These are phyloP conservation scores for Formica exsecta DNA, from an alignment of 1,140 invertebrate genomes.

Conservation along the genomic window DNA sequence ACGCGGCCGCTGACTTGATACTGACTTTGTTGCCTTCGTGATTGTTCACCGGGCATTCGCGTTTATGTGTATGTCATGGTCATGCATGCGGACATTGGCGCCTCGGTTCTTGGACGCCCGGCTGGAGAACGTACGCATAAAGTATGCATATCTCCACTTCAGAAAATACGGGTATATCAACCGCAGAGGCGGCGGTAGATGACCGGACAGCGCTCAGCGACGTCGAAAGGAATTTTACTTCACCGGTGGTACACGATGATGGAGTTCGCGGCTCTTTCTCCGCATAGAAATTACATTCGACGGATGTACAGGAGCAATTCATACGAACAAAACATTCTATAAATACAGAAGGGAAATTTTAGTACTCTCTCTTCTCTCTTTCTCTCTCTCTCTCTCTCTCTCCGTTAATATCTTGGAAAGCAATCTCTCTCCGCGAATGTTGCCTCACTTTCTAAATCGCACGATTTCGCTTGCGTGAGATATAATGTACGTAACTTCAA, in stretches of 20 bases:
- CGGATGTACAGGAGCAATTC: background rate
- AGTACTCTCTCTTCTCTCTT: background rate
- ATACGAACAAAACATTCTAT: background rate
- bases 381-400: no score
- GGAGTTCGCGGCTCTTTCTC: background rate
- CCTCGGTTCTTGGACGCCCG: conserved; percentile 40
- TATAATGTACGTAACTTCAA: background rate
- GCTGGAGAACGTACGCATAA: conserved; percentile 24
- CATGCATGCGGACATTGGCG: conserved; percentile 58
- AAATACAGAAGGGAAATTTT: background rate
- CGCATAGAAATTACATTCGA: conserved; percentile 1
- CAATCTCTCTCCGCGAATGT: conserved; percentile 3
- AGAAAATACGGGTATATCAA: conserved; percentile 55
- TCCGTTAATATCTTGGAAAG: background rate
- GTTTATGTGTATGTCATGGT: conserved; percentile 48
- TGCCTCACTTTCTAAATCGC: background rate
- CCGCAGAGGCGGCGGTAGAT: conserved; percentile 39
- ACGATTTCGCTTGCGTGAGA: background rate
- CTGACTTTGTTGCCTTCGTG: conserved; percentile 33
- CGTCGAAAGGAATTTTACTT: conserved; percentile 57
- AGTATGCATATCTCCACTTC: conserved; percentile 46
- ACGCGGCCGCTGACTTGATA: background rate
- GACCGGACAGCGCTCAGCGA: conserved; percentile 12
- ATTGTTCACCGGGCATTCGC: conserved; percentile 52
- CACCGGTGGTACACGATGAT: background rate